Evolutionary conservation across 2,888 invertebrate species (phyloP).

Genomic region (Bhutanitis thaidina): DNA sequence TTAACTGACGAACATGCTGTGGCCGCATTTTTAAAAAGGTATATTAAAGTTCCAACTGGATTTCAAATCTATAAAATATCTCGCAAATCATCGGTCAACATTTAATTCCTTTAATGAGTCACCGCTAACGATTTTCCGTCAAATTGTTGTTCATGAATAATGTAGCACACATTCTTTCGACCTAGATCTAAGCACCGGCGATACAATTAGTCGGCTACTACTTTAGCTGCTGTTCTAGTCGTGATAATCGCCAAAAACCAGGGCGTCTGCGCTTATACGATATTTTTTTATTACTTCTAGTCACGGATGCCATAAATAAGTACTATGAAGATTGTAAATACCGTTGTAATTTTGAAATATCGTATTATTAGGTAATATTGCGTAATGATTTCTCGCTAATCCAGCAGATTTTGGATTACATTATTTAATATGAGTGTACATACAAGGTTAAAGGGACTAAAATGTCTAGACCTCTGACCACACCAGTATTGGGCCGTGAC

Average conservation of each 20-base stretch:
- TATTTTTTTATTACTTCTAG: constrained; percentile 48
- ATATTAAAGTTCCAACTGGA: constrained; percentile 6
- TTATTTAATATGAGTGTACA: background rate
- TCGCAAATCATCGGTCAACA: constrained; percentile 28
- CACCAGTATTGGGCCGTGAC: too few relatives aligned
- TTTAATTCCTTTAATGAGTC: constrained; percentile 68
- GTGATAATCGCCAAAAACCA: constrained; percentile 29
- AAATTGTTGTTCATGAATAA: constrained; percentile 71
- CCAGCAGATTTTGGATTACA: background rate
- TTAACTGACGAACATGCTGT: constrained; percentile 8
- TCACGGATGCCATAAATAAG: constrained; percentile 37
- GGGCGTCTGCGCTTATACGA: constrained; percentile 22
- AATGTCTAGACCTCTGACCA: too few relatives aligned
- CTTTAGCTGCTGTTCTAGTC: constrained; percentile 26
- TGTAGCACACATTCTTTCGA: constrained; percentile 55
- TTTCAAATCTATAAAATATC: constrained; percentile 26
- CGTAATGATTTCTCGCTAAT: constrained; percentile 1
- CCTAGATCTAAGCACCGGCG: constrained; percentile 49
- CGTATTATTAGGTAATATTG: constrained; percentile 2
- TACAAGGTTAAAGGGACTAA: too few relatives aligned
- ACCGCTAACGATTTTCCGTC: constrained; percentile 70
- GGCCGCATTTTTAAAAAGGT: background rate
- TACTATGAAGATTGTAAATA: constrained; percentile 9
- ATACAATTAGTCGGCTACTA: constrained; percentile 30
- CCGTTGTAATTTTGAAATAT: constrained; percentile 9